A percentile compares a stretch with the other conserved stretches of the same genome.
Evolutionary conservation across 53 echinoderm and acorn worm genomes (phyloP).

Genomic region (Patiria pectinifera): DNA sequence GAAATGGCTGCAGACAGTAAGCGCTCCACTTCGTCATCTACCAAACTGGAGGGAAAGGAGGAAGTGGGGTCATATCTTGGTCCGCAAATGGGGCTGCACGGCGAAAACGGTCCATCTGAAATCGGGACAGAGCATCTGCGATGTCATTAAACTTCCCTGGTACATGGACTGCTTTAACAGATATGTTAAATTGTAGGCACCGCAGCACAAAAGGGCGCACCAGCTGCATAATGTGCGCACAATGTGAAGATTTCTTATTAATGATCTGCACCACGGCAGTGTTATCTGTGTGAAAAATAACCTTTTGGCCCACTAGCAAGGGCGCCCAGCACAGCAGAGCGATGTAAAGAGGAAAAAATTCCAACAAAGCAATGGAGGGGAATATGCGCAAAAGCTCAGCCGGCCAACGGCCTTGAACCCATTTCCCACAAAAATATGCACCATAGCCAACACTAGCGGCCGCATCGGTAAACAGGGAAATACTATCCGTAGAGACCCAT

Average conservation of each 20-base stretch:
- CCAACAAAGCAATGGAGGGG: slow-evolving; percentile 52
- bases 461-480: slow-evolving; percentile 58
- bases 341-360: slow-evolving; percentile 52
- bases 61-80: slow-evolving; percentile 6
- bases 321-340: slow-evolving; percentile 54
- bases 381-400: neutral
- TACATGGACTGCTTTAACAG: slow-evolving; percentile 44
- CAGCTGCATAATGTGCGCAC: slow-evolving; percentile 29
- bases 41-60: neutral
- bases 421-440: slow-evolving; percentile 45
- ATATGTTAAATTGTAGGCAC: too few species aligned
- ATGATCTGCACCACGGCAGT: slow-evolving; percentile 47
- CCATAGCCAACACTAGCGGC: slow-evolving; percentile 47
- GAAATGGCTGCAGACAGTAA: neutral
- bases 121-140: slow-evolving; percentile 57
- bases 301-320: slow-evolving; percentile 21
- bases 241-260: slow-evolving; percentile 28
- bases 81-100: slow-evolving; percentile 30
- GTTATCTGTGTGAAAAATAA: slow-evolving; percentile 62
- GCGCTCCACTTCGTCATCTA: neutral
- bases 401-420: slow-evolving; percentile 61
- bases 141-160: slow-evolving; percentile 59
- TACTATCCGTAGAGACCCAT: slow-evolving; percentile 6
- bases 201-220: slow-evolving; percentile 17
- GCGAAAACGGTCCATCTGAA: slow-evolving; percentile 50